phyloP scores from a whole-genome alignment of 2,888 invertebrate genomes.

The Busseola fusca region DNA sequence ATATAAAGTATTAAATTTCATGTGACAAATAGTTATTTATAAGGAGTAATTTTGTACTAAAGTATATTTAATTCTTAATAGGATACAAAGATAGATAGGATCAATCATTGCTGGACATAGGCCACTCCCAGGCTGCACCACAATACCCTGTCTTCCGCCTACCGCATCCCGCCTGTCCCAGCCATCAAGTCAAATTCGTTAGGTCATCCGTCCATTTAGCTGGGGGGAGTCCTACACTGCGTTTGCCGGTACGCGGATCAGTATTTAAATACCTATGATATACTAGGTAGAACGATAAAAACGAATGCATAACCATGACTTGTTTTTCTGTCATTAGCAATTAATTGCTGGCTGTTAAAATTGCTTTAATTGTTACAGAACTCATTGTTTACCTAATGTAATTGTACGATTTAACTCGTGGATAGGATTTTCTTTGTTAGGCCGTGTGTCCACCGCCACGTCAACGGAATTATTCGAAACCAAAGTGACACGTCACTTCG shows the following conservation, averaged over 20 bases:
- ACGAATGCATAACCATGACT: neutral
- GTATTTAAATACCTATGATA: neutral
- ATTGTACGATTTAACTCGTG: neutral
- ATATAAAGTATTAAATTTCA: neutral
- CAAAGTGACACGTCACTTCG: too few relatives aligned
- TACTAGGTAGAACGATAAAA: neutral
- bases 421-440: neutral
- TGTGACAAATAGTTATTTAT: slow-evolving; percentile 1
- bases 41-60: neutral
- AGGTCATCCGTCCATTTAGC: too few relatives aligned
- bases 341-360: neutral
- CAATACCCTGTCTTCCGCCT: too few relatives aligned
- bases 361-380: neutral
- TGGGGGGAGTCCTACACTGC: too few relatives aligned
- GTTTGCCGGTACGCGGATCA: too few relatives aligned
- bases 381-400: neutral
- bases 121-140: too few relatives aligned
- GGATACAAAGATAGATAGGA: neutral
- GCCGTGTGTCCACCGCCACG: neutral
- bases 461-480: too few relatives aligned
- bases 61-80: neutral
- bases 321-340: slow-evolving; percentile 7
- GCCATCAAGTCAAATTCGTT: too few relatives aligned
- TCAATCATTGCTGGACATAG: neutral
- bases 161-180: too few relatives aligned